A percentile compares a stretch with the other conserved stretches of the same genome.
Conservation (phyloP, 2,797 vertebrate species). For the Myotis daubentonii region DNA sequence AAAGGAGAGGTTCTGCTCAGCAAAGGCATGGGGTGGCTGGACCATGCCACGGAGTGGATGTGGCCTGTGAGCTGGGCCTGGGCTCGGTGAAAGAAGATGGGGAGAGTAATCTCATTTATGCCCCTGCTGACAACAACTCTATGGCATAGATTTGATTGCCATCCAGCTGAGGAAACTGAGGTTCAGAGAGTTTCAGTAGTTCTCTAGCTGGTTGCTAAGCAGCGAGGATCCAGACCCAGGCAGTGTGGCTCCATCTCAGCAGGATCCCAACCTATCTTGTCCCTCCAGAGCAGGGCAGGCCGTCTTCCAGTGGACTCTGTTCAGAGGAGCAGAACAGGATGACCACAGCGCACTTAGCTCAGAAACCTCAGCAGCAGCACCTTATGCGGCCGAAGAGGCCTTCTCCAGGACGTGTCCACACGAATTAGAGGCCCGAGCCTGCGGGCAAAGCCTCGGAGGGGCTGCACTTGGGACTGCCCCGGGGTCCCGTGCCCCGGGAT, state of each 20-base stretch:
- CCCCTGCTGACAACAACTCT: background rate
- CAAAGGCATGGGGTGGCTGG: background rate
- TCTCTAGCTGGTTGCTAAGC: background rate
- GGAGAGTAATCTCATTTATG: background rate
- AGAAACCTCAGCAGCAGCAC: background rate
- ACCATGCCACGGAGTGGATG: background rate
- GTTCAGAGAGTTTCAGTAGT: background rate
- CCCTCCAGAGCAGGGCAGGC: background rate
- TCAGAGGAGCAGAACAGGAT: background rate
- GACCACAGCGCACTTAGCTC: background rate
- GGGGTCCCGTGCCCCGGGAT: background rate
- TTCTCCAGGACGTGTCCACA: background rate
- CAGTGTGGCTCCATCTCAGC: background rate
- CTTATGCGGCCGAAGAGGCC: rapidly evolving
- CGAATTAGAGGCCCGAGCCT: background rate
- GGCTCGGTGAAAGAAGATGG: background rate
- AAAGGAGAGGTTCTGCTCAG: background rate
- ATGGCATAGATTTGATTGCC: background rate
- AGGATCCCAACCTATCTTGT: background rate
- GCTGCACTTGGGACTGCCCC: background rate
- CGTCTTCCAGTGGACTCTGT: background rate
- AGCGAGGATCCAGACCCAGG: background rate
- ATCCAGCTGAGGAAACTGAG: background rate
- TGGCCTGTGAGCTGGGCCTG: background rate
- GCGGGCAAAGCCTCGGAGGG: background rate